Evolutionary conservation across 37 sponge, comb jelly and placozoan species (phyloP), one percentile per base, ranked within the genome.

Genomic region (Halisarca cf. caerulea): DNA sequence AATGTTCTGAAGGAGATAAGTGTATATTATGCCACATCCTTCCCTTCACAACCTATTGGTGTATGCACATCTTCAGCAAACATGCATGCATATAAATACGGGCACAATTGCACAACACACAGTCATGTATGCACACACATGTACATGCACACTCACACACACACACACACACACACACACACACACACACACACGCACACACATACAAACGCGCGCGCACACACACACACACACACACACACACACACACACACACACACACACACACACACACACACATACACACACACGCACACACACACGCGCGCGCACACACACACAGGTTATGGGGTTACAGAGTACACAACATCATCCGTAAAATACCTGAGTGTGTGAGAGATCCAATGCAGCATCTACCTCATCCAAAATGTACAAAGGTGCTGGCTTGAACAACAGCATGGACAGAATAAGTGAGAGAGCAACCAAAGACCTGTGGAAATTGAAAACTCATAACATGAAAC

Each of bases 391-490:
- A 71, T 98, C 99, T 27, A 98, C 91, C 80, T 98, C 99, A 66
- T 98, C 99, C 66, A 98, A 89, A 39, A 98, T 98, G 93, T 98
- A 98, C 35, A 98, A 88, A 5, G 99, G 99, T n/a, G 99, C 99
- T 32, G 99, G 99, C 73, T 98, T 98, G 95, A 98, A 98, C 33
- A 98, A 97, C 17, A 98, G 92, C 36, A 98, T 90, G 11, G 99
- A 94, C 14, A 98, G 90, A 44, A 98, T 98, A 24, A 98, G 92
- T 24, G 99, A 98, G 9, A 98, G 92, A 0, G 99, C 99, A 41
- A 98, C 97, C 30, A 98, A 89, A 2, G 99, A 98, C 66, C 96
- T 95, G n/a, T n/a, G n/a, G 84, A 2, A 35, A 23, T 28, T 30
- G 40, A 1, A 38, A n/a, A n/a, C n/a, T n/a, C n/a, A n/a, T n/a